A percentile compares a stretch with the other conserved stretches of the same genome.
These are phyloP conservation scores for Acipenser oxyrinchus DNA, from an alignment of 2,797 vertebrate species.

Conservation along the genomic window DNA sequence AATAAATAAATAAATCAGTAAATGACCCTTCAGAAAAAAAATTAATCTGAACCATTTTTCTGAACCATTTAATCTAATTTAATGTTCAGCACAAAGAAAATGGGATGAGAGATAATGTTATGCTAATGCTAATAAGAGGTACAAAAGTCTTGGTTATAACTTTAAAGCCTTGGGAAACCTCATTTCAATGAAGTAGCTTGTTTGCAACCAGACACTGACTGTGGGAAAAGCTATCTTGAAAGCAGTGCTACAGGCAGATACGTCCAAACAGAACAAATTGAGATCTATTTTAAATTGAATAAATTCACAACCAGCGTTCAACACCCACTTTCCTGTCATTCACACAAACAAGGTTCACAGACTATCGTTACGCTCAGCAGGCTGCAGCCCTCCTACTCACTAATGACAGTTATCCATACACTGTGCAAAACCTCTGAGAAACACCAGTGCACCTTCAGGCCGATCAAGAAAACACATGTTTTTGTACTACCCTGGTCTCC, in stretches of 20 bases:
- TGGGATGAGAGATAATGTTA: too few relatives aligned
- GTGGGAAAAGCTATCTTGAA: background rate
- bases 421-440: slow-evolving; percentile 28
- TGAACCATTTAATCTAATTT: too few relatives aligned
- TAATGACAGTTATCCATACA: slow-evolving; percentile 26
- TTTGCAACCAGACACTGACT: too few relatives aligned
- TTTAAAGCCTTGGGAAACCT: too few relatives aligned
- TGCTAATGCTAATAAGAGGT: too few relatives aligned
- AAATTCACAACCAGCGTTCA: slow-evolving; percentile 21
- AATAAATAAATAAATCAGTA: too few relatives aligned
- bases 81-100: too few relatives aligned
- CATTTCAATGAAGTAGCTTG: too few relatives aligned
- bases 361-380: slow-evolving; percentile 26
- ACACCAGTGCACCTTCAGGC: slow-evolving; percentile 23
- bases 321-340: slow-evolving; percentile 47
- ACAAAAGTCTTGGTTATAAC: too few relatives aligned
- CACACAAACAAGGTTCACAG: slow-evolving; percentile 16
- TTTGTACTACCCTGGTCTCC: background rate
- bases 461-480: background rate
- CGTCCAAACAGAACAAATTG: background rate
- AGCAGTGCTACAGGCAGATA: background rate
- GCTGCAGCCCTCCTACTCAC: slow-evolving; percentile 29
- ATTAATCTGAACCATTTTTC: too few relatives aligned
- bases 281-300: slow-evolving; percentile 34
- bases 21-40: too few relatives aligned